Evolutionary conservation across 2,113 vertebrate species (phyloP).

Genomic region (Amphilophus citrinellus): DNA sequence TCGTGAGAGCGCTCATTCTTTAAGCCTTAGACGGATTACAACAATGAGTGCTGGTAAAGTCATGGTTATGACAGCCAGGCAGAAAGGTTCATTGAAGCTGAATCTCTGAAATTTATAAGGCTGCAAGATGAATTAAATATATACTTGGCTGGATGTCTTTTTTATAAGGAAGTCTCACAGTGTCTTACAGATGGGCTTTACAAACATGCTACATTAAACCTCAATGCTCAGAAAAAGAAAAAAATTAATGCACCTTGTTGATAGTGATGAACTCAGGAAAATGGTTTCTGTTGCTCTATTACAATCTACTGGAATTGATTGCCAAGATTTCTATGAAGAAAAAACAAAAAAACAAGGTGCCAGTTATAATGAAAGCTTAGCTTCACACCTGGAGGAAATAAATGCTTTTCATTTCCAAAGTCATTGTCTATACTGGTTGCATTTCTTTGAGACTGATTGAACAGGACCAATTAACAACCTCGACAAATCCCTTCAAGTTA

Average conservation of each 20-base stretch:
- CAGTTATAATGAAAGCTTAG: not conserved
- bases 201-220: not conserved
- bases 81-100: constrained; percentile 4
- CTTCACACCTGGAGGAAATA: not conserved
- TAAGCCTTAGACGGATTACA: constrained; percentile 12
- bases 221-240: not conserved
- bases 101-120: constrained; percentile 9
- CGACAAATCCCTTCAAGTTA: constrained; percentile 42
- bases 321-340: too few species aligned
- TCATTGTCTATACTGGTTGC: constrained; percentile 13
- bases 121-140: constrained; percentile 24
- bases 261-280: not conserved
- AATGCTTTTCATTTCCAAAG: constrained; percentile 1
- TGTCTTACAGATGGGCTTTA: not conserved
- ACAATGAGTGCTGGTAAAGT: constrained; percentile 18
- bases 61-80: constrained; percentile 26
- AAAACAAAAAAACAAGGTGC: too few species aligned
- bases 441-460: constrained; percentile 37
- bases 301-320: too few species aligned
- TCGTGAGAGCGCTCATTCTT: not conserved
- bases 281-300: not conserved
- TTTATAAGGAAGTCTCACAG: not conserved
- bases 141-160: not conserved
- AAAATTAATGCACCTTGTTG: not conserved
- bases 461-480: constrained; percentile 48